Conservation (phyloP, 92 coral and sea anemone species). For the Porites divaricata region DNA sequence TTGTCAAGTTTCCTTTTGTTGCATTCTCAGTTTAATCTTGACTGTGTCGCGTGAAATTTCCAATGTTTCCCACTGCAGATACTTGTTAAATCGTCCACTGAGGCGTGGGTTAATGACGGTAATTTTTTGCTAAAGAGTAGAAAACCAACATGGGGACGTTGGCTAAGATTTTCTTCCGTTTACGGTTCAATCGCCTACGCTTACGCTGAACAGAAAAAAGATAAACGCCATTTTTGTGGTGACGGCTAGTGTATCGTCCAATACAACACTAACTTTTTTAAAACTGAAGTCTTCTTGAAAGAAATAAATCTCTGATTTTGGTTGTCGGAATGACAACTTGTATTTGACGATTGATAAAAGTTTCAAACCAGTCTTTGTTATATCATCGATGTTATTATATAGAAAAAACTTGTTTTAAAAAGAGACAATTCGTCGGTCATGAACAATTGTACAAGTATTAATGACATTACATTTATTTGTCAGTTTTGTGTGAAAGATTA, state of each 20-base stretch:
- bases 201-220: background rate
- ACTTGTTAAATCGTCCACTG: background rate
- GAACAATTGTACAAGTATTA: background rate
- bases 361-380: background rate
- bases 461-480: conserved; percentile 4
- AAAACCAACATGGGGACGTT: background rate
- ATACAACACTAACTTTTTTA: background rate
- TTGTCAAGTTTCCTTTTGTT: conserved; percentile 37
- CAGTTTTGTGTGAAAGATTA: background rate
- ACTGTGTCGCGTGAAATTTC: background rate
- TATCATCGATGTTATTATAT: too few species aligned
- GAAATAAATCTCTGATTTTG: too few species aligned
- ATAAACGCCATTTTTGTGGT: background rate
- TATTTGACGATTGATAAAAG: background rate
- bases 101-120: too few species aligned
- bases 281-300: background rate
- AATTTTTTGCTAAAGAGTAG: too few species aligned
- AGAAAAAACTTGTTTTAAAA: background rate
- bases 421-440: background rate
- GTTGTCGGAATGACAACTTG: background rate
- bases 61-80: background rate
- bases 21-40: background rate
- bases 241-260: background rate
- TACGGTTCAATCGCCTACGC: background rate
- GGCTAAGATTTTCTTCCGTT: background rate